Conservation (phyloP, 2,888 invertebrate genomes). For the Amblyjoppa fuscipennis region DNA sequence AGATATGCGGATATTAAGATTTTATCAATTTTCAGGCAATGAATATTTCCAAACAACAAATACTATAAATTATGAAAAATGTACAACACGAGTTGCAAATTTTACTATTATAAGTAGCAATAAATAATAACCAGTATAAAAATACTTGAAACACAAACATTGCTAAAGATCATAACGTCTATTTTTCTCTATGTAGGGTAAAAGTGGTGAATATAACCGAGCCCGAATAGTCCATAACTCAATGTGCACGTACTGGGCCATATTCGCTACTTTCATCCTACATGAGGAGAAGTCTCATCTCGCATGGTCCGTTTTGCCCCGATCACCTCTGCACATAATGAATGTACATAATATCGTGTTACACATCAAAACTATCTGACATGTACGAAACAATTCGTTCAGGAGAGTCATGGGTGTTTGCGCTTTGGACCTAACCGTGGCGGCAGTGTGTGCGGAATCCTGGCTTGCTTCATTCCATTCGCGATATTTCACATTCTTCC, state of each 20-base stretch:
- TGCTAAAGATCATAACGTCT: no score
- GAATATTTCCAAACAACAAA: background rate
- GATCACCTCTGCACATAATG: background rate
- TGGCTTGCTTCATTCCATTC: constrained; percentile 82
- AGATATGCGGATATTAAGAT: background rate
- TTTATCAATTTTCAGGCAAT: no score
- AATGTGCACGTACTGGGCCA: no score
- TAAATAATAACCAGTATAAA: no score
- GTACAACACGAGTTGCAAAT: background rate
- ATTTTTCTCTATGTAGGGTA: background rate
- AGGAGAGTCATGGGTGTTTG: constrained; percentile 10
- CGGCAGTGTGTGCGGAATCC: constrained; percentile 57
- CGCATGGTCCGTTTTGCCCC: background rate
- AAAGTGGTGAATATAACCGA: background rate
- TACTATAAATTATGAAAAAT: background rate
- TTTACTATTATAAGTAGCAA: background rate
- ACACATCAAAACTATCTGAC: constrained; percentile 18
- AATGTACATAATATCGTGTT: constrained; percentile 29
- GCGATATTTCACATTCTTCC: constrained; percentile 84
- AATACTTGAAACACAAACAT: no score
- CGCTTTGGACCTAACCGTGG: background rate
- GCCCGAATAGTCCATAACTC: no score
- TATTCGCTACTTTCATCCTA: background rate
- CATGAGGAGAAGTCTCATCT: background rate
- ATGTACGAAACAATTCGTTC: constrained; percentile 6